phyloP scores from a whole-genome alignment of 2,888 invertebrate genomes.

The Drosophila bunnanda region DNA sequence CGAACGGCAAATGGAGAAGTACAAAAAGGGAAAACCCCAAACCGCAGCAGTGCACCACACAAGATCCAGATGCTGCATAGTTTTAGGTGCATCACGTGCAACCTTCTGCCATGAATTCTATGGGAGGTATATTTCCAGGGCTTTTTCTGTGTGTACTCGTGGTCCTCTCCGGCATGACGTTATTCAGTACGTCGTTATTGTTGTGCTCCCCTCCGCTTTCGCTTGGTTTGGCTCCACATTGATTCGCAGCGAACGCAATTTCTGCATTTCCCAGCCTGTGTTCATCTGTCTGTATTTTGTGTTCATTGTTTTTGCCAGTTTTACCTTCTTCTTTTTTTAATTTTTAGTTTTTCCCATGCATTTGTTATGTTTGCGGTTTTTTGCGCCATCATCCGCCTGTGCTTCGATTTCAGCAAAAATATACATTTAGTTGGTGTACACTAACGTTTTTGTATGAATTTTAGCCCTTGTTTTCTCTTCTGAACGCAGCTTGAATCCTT shows the following conservation, averaged over 20 bases:
- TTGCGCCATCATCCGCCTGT: conserved; percentile 1
- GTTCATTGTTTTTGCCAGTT: conserved; percentile 36
- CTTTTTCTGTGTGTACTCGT: conserved; percentile 22
- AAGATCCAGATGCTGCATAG: conserved; percentile 50
- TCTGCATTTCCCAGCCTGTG: conserved; percentile 60
- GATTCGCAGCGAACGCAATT: conserved; percentile 71
- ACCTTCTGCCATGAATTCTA: conserved; percentile 32
- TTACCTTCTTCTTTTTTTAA: conserved; percentile 17
- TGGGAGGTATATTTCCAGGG: conserved; percentile 28
- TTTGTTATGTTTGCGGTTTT: conserved; percentile 16
- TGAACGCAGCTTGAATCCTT: not conserved
- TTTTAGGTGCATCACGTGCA: conserved; percentile 52
- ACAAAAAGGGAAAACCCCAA: conserved; percentile 31
- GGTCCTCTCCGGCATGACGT: conserved; percentile 37
- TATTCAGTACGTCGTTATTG: conserved; percentile 50
- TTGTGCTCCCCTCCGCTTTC: conserved; percentile 28
- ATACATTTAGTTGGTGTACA: not conserved
- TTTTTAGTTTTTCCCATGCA: conserved; percentile 35
- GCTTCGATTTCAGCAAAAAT: conserved; percentile 5
- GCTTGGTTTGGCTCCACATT: conserved; percentile 60
- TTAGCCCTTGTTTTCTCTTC: not conserved
- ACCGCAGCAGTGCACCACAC: conserved; percentile 25
- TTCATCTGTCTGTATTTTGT: conserved; percentile 31
- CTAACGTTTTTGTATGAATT: not conserved
- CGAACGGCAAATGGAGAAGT: conserved; percentile 45